Conservation (phyloP, 1,140 invertebrate species). For the Cherax quadricarinatus region DNA sequence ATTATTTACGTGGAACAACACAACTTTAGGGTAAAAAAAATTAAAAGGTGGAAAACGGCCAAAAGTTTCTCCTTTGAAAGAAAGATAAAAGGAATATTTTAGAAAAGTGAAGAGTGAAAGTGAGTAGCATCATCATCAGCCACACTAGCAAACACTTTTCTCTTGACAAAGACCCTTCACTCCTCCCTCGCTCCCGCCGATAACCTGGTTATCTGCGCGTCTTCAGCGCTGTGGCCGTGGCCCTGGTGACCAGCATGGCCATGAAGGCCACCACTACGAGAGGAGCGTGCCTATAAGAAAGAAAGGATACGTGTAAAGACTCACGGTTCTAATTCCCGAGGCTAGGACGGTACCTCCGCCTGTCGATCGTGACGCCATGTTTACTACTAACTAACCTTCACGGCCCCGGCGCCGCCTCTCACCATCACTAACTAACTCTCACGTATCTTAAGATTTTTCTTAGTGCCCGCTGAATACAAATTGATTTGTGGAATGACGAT, state of each 20-base stretch:
- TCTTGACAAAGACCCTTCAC: conserved; percentile 38
- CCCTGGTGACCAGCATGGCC: background rate
- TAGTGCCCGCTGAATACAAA: conserved; percentile 51
- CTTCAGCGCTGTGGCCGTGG: background rate
- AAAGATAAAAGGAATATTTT: too few relatives aligned
- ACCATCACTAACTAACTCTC: background rate
- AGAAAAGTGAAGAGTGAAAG: background rate
- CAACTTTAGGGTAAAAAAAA: too few relatives aligned
- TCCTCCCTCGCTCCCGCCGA: background rate
- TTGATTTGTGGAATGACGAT: conserved; percentile 22
- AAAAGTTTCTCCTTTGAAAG: too few relatives aligned
- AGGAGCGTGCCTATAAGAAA: background rate
- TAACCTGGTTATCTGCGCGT: background rate
- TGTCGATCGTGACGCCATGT: conserved; percentile 62
- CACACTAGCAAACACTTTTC: conserved; percentile 14
- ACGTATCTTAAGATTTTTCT: background rate
- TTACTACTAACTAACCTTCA: conserved; percentile 50
- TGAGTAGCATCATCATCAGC: conserved; percentile 1
- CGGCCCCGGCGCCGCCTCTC: background rate
- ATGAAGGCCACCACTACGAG: background rate
- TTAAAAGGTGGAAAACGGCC: too few relatives aligned
- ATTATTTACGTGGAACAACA: too few relatives aligned
- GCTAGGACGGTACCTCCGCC: conserved; percentile 53
- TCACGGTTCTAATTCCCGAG: conserved; percentile 55
- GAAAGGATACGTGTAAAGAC: background rate